A percentile compares a stretch with the other conserved stretches of the same genome.
Evolutionary conservation across 2,113 vertebrate genomes (phyloP).

Genomic region (Nerophis lumbriciformis): DNA sequence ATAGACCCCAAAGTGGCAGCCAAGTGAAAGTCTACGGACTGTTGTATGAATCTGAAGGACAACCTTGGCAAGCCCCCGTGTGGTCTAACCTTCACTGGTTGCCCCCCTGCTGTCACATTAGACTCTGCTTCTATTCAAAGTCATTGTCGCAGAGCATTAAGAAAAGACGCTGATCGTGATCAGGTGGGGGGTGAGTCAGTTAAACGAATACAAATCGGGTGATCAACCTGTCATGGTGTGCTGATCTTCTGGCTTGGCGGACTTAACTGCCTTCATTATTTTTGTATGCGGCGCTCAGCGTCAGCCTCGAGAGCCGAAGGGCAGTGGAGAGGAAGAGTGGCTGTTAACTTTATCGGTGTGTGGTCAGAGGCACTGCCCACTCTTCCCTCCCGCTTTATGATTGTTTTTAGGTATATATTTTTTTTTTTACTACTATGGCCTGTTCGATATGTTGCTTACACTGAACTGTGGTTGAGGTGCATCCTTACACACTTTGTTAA

Average conservation of each 20-base stretch:
- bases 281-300: constrained; percentile 33
- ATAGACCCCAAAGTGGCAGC: constrained; percentile 43
- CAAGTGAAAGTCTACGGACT: constrained; percentile 40
- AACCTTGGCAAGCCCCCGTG: constrained; percentile 48
- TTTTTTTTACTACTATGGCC: constrained; percentile 23
- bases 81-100: constrained; percentile 50
- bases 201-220: constrained; percentile 57
- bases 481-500: not conserved
- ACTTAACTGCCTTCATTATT: constrained; percentile 50
- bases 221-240: constrained; percentile 48
- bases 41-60: constrained; percentile 51
- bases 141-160: constrained; percentile 45
- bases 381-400: constrained; percentile 37
- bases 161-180: constrained; percentile 19
- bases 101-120: constrained; percentile 43
- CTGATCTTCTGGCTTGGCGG: constrained; percentile 35
- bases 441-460: constrained; percentile 12
- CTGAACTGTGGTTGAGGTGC: constrained; percentile 4
- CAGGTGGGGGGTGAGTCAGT: constrained; percentile 29
- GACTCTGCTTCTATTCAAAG: constrained; percentile 50
- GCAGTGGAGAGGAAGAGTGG: constrained; percentile 26
- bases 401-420: constrained; percentile 1
- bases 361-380: constrained; percentile 44
- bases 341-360: constrained; percentile 45
- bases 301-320: constrained; percentile 32